Percentiles rank a stretch among this genome's conserved stretches.
Conservation (phyloP, 2,113 vertebrate genomes). For the Rynchops niger region DNA sequence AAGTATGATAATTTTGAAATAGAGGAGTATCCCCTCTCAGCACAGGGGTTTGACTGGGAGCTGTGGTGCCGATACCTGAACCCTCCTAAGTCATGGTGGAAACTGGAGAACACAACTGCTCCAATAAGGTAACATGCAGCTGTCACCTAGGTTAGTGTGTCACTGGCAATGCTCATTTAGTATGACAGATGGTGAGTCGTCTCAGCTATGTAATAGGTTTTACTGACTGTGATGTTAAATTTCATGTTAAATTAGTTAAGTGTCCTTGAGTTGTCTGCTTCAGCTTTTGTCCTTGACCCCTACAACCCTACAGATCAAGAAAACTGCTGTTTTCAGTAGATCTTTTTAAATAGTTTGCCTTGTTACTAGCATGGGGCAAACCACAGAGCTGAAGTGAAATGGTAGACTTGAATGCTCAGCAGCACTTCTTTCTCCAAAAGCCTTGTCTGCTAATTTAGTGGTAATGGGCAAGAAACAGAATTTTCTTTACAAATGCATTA, state of each 20-base stretch:
- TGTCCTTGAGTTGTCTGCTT: background rate
- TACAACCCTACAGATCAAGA: background rate
- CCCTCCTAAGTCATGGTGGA: constrained; percentile 96
- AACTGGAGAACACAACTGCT: constrained; percentile 88
- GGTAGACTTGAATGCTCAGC: background rate
- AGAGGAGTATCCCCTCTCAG: constrained; percentile 93
- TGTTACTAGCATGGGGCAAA: background rate
- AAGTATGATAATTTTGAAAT: constrained; percentile 98
- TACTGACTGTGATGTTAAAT: background rate
- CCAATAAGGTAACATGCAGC: constrained; percentile 85
- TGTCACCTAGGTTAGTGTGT: background rate
- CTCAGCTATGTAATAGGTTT: background rate
- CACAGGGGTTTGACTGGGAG: constrained; percentile 98
- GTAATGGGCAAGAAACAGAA: background rate
- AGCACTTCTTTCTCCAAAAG: background rate
- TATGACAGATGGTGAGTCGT: background rate
- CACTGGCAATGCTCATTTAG: background rate
- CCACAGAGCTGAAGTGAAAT: background rate
- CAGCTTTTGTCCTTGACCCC: background rate
- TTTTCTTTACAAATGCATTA: background rate
- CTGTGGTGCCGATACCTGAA: constrained; percentile 98
- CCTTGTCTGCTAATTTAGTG: background rate
- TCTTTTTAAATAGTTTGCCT: background rate
- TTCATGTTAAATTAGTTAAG: background rate
- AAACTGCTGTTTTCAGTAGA: background rate